phyloP scores from a whole-genome alignment of 2,113 vertebrate genomes.

The Cottus gobio region DNA sequence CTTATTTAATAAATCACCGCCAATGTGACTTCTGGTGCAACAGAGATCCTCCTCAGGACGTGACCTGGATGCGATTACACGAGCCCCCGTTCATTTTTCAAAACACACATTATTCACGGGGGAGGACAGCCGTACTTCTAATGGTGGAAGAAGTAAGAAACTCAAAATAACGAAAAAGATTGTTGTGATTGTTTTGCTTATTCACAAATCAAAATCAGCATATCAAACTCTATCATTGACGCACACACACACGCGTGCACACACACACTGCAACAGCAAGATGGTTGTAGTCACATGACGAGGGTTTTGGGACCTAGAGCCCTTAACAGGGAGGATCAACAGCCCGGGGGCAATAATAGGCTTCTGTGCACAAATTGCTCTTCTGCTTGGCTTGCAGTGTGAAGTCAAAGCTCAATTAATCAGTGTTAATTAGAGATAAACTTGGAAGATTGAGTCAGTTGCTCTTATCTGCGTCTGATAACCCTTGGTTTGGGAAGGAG shows the following conservation, averaged over 20 bases:
- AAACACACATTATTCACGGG: constrained; percentile 37
- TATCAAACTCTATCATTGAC: constrained; percentile 28
- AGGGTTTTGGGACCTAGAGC: constrained; percentile 45
- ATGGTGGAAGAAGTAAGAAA: neutral
- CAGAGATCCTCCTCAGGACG: constrained; percentile 31
- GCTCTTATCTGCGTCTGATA: constrained; percentile 60
- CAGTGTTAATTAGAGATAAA: constrained; percentile 81
- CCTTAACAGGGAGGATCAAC: constrained; percentile 63
- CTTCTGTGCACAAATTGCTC: constrained; percentile 64
- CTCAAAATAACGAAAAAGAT: neutral
- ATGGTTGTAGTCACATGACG: constrained; percentile 45
- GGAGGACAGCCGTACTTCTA: neutral
- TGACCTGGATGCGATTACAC: constrained; percentile 43
- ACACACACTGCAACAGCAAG: constrained; percentile 18
- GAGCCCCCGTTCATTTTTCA: constrained; percentile 12
- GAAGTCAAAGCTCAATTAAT: constrained; percentile 76
- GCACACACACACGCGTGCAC: neutral
- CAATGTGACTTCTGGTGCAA: constrained; percentile 39
- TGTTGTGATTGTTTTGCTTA: constrained; percentile 18
- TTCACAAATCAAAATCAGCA: constrained; percentile 15
- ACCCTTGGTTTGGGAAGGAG: constrained; percentile 51
- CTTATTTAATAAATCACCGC: constrained; percentile 54
- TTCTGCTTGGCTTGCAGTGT: constrained; percentile 66
- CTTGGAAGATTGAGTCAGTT: constrained; percentile 64
- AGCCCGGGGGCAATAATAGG: constrained; percentile 59